Conservation (phyloP, 1,140 invertebrate species). For the Teleogryllus occipitalis region DNA sequence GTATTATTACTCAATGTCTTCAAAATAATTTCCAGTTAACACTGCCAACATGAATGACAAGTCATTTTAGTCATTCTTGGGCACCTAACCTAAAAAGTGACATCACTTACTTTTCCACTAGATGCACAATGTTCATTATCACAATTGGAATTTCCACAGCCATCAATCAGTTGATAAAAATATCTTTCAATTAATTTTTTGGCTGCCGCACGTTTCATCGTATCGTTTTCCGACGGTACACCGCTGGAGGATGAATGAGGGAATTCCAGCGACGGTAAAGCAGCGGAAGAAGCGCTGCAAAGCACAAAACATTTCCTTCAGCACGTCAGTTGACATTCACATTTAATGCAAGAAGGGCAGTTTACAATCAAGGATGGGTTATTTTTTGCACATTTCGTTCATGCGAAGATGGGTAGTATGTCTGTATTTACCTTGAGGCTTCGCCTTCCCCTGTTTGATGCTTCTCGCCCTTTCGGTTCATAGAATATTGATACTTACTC, state of each 20-base stretch:
- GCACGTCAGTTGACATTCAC: no score
- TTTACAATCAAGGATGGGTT: no score
- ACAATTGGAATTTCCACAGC: conserved; percentile 79
- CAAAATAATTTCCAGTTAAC: neutral
- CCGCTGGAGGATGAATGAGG: conserved; percentile 11
- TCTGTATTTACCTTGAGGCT: conserved; percentile 25
- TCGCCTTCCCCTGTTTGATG: conserved; percentile 24
- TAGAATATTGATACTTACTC: conserved; percentile 25
- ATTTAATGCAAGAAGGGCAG: no score
- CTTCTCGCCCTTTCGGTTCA: conserved; percentile 28
- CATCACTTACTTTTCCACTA: conserved; percentile 59
- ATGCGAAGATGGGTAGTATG: neutral
- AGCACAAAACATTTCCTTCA: neutral
- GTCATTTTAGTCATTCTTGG: neutral
- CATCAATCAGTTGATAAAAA: conserved; percentile 84
- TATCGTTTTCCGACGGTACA: conserved; percentile 23
- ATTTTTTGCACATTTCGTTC: neutral
- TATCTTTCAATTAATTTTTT: conserved; percentile 84
- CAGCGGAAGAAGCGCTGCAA: conserved; percentile 15
- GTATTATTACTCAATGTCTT: neutral
- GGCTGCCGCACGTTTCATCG: conserved; percentile 78
- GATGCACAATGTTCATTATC: conserved; percentile 81
- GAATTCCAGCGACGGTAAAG: conserved; percentile 13
- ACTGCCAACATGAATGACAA: neutral
- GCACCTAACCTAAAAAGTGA: neutral